These are phyloP conservation scores for Enteromius anoplus DNA, from an alignment of 2,797 vertebrate species.

Conservation along the genomic window DNA sequence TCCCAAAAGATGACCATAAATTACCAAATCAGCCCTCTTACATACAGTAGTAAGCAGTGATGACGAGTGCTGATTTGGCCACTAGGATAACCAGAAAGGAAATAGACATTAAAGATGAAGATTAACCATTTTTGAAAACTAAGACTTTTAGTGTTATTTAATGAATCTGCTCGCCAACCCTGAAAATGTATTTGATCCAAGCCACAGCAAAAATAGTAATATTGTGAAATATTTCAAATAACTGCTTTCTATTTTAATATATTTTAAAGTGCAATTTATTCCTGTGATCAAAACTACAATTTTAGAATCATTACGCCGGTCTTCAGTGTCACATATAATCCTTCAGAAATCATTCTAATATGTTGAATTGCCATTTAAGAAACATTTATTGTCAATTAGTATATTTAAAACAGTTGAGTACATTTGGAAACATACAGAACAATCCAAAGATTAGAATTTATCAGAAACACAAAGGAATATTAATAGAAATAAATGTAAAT, in stretches of 20 bases:
- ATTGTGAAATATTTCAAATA: neutral
- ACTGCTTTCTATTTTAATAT: neutral
- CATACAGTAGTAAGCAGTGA: constrained; percentile 50
- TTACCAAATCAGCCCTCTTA: constrained; percentile 65
- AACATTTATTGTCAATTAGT: neutral
- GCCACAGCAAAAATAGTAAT: neutral
- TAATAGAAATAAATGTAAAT: too few species aligned
- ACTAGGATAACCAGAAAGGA: constrained; percentile 85
- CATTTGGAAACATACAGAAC: too few species aligned
- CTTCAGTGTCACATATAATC: too few species aligned
- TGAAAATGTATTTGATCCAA: neutral
- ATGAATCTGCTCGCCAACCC: neutral
- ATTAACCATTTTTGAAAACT: neutral
- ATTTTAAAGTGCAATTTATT: neutral
- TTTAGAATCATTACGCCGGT: neutral
- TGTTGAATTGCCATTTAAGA: neutral
- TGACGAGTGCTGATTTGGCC: constrained; percentile 91
- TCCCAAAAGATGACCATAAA: constrained; percentile 71
- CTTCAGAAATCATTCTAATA: neutral
- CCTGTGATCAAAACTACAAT: neutral
- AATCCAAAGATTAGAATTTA: too few species aligned
- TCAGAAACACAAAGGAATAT: too few species aligned
- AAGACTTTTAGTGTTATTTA: neutral
- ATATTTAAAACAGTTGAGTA: too few species aligned
- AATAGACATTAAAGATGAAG: neutral